Evolutionary conservation across 2,888 invertebrate species (phyloP).

Genomic region (Epicampocera succincta): DNA sequence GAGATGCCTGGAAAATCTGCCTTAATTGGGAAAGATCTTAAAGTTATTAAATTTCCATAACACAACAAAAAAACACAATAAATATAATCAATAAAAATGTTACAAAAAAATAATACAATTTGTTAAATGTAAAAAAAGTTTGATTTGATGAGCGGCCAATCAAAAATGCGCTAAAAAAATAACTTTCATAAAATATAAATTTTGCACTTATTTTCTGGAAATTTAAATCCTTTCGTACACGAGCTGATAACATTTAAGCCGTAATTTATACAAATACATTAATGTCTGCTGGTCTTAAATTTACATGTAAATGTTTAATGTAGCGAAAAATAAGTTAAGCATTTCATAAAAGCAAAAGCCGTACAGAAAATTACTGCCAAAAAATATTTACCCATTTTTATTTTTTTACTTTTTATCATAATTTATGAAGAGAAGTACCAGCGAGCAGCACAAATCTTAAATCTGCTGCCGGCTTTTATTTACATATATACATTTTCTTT

Average conservation of each 20-base stretch:
- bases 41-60: too few relatives aligned
- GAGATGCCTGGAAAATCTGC: too few relatives aligned
- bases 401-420: slow-evolving; percentile 9
- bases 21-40: too few relatives aligned
- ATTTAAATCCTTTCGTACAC: not conserved
- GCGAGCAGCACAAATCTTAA: not conserved
- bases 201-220: not conserved
- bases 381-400: slow-evolving; percentile 7
- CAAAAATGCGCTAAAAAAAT: too few relatives aligned
- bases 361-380: slow-evolving; percentile 27
- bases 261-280: not conserved
- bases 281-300: not conserved
- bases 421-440: slow-evolving; percentile 3
- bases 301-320: slow-evolving; percentile 70
- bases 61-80: too few relatives aligned
- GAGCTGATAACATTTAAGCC: not conserved
- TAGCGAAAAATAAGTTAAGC: slow-evolving; percentile 76
- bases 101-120: too few relatives aligned
- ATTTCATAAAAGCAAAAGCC: slow-evolving; percentile 70
- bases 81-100: too few relatives aligned
- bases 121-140: too few relatives aligned
- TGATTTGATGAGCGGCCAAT: too few relatives aligned
- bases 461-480: not conserved
- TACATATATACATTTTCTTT: not conserved
- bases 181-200: not conserved